Percentiles rank a stretch among this genome's conserved stretches.
These are phyloP conservation scores for Nomada fucata DNA, from an alignment of 2,888 invertebrate genomes.

Conservation along the genomic window DNA sequence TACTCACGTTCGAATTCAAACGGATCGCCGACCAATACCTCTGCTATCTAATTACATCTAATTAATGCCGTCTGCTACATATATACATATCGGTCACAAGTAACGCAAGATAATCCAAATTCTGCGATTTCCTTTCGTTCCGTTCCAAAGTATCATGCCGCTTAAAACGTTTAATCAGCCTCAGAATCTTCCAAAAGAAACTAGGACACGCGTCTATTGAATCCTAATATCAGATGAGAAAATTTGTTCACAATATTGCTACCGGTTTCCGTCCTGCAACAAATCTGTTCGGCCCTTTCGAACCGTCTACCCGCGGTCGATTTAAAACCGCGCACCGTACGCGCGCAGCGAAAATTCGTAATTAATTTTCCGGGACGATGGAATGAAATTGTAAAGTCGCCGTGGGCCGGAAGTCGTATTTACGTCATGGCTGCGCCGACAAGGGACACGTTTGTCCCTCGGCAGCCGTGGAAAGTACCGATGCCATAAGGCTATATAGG, in stretches of 20 bases:
- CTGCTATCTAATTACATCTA: constrained; percentile 62
- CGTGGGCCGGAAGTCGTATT: constrained; percentile 49
- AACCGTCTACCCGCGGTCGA: too few species aligned
- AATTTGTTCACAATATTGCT: too few species aligned
- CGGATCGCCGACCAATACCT: constrained; percentile 42
- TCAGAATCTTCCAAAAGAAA: too few species aligned
- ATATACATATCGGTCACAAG: background rate
- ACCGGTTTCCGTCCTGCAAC: too few species aligned
- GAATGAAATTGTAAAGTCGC: constrained; percentile 50
- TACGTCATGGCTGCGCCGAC: constrained; percentile 46
- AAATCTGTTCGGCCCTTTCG: too few species aligned
- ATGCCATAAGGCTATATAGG: constrained; percentile 66
- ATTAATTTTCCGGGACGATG: constrained; percentile 37
- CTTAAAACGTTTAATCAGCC: too few species aligned
- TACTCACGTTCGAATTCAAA: constrained; percentile 56
- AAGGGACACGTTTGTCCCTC: constrained; percentile 56
- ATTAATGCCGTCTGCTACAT: constrained; percentile 52
- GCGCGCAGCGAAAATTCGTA: background rate
- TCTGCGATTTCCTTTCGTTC: background rate
- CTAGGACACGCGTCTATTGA: too few species aligned
- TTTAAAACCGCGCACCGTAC: too few species aligned
- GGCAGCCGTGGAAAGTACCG: constrained; percentile 59
- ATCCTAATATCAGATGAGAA: too few species aligned
- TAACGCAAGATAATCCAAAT: background rate
- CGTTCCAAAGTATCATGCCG: background rate